phyloP scores from a whole-genome alignment of 2,113 vertebrate species.

The Elaphurus davidianus region DNA sequence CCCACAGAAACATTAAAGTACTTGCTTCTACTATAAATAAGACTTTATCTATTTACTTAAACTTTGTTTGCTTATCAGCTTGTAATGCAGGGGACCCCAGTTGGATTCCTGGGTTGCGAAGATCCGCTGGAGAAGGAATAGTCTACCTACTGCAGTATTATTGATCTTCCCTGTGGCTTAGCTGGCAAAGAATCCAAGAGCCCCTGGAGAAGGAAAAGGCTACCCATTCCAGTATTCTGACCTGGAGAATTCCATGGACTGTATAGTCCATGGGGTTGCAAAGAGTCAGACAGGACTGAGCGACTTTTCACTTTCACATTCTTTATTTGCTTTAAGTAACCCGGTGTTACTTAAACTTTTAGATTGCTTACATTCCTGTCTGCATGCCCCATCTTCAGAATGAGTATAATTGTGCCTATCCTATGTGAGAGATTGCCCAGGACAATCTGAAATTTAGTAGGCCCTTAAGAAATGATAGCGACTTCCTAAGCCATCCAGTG shows the following conservation, averaged over 20 bases:
- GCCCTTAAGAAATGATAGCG: not conserved
- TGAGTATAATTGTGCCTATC: not conserved
- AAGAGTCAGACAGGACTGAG: not conserved
- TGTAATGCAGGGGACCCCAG: not conserved
- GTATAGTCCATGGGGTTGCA: not conserved
- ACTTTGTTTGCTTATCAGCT: not conserved
- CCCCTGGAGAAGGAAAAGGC: not conserved
- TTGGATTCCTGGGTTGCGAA: not conserved
- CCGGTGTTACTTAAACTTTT: not conserved
- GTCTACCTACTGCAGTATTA: not conserved
- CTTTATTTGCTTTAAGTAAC: not conserved
- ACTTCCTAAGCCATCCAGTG: not conserved
- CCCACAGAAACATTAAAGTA: not conserved
- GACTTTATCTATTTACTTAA: not conserved
- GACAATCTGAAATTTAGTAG: not conserved
- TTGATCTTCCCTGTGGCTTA: not conserved
- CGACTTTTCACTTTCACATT: not conserved
- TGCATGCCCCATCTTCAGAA: not conserved
- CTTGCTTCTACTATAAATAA: not conserved
- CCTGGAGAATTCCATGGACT: not conserved
- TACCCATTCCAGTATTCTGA: not conserved
- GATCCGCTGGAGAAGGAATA: not conserved
- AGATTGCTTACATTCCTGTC: not conserved
- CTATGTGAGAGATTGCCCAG: not conserved
- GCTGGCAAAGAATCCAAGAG: not conserved